Evolutionary conservation across 1,140 invertebrate genomes (phyloP).

Genomic region (Rhagoletis zephyria): DNA sequence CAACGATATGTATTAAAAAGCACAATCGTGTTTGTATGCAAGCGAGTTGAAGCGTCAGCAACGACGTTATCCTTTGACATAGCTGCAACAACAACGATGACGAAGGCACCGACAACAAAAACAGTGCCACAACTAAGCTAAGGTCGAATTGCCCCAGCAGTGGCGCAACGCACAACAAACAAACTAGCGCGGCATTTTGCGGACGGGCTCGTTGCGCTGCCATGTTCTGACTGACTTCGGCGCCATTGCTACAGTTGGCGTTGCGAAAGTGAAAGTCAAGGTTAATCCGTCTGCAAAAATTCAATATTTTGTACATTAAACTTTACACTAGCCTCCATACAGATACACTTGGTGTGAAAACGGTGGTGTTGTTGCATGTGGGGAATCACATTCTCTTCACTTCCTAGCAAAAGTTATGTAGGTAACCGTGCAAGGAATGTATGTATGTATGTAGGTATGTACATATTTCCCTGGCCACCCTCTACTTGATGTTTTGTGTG

Average conservation of each 20-base stretch:
- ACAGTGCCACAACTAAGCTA: neutral
- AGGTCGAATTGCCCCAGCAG: neutral
- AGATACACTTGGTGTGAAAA: neutral
- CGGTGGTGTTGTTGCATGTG: neutral
- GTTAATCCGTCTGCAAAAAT: conserved; percentile 73
- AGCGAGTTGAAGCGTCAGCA: conserved; percentile 41
- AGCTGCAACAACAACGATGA: conserved; percentile 54
- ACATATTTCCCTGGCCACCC: too few relatives aligned
- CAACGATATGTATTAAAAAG: too few relatives aligned
- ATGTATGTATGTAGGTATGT: too few relatives aligned
- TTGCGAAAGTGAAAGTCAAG: conserved; percentile 72
- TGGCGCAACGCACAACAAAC: neutral
- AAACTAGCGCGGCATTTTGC: neutral
- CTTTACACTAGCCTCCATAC: conserved; percentile 60
- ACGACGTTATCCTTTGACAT: conserved; percentile 68
- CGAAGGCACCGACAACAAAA: too few relatives aligned
- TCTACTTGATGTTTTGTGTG: too few relatives aligned
- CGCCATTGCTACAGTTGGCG: neutral
- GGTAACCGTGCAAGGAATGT: neutral
- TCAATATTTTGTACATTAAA: conserved; percentile 73
- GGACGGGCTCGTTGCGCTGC: neutral
- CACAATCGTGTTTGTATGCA: conserved; percentile 57
- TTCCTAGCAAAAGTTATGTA: neutral
- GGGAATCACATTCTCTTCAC: neutral
- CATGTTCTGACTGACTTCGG: neutral